Conservation (phyloP, 2,888 invertebrate species). For the Fragum sueziense region DNA sequence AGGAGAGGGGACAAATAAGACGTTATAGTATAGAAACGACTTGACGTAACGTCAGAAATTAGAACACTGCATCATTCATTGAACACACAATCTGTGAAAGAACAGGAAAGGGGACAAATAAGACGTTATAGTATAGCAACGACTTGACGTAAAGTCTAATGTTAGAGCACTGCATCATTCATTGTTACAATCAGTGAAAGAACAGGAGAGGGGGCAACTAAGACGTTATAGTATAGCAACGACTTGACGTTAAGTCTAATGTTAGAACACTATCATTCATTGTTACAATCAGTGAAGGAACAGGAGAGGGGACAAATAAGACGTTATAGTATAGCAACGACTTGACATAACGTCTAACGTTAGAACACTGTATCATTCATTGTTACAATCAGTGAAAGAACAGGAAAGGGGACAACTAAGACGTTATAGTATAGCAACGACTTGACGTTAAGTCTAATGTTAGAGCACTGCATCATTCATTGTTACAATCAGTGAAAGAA, state of each 20-base stretch:
- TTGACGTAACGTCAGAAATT: constrained; percentile 25
- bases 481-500: no score
- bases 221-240: no score
- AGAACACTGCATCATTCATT: constrained; percentile 48
- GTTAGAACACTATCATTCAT: no score
- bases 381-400: no score
- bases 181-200: constrained; percentile 48
- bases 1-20: constrained; percentile 50
- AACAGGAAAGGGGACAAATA: constrained; percentile 52
- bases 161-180: constrained; percentile 46
- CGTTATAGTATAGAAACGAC: constrained; percentile 57
- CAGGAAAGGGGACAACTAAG: no score
- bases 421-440: no score
- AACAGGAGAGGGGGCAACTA: no score
- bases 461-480: no score
- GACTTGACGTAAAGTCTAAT: constrained; percentile 33
- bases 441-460: no score
- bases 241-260: no score
- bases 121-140: constrained; percentile 58
- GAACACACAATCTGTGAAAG: constrained; percentile 48
- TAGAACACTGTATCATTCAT: no score
- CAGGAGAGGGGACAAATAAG: constrained; percentile 53
- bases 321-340: constrained; percentile 56
- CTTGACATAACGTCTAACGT: constrained; percentile 35
- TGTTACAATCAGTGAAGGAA: constrained; percentile 51